These are phyloP conservation scores for Oncorhynchus tshawytscha DNA, from an alignment of 2,113 vertebrate genomes.

Conservation along the genomic window DNA sequence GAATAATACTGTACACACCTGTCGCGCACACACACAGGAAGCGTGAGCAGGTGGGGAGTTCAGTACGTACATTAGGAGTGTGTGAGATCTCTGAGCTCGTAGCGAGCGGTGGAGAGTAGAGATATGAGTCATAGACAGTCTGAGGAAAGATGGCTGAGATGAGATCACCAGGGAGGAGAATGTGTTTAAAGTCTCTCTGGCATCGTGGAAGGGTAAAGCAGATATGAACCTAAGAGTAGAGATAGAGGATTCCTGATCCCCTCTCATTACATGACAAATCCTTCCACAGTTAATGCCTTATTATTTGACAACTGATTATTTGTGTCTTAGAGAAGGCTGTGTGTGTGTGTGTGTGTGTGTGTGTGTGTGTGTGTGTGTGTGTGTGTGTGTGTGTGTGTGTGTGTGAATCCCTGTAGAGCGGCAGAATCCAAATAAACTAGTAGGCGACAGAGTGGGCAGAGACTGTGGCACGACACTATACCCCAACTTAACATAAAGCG, in stretches of 20 bases:
- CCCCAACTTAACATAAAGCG: neutral
- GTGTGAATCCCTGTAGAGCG: neutral
- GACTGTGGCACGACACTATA: neutral
- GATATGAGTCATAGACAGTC: neutral
- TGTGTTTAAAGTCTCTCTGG: neutral
- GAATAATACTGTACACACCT: neutral
- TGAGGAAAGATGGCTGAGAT: no score
- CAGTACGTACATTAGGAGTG: neutral
- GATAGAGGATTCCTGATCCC: neutral
- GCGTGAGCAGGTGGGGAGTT: neutral
- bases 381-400: neutral
- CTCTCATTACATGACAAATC: neutral
- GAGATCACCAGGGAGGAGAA: no score
- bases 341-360: constrained; percentile 4
- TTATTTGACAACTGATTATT: neutral
- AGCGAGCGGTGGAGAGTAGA: neutral
- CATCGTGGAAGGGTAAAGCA: neutral
- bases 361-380: neutral
- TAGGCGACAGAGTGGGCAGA: neutral
- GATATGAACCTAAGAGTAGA: neutral
- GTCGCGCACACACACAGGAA: neutral
- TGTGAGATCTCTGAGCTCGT: neutral
- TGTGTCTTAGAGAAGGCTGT: neutral
- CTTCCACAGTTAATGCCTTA: neutral
- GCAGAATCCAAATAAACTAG: constrained; percentile 4